phyloP scores from a whole-genome alignment of 64 coral and sea anemone species.

The Platygyra sinensis region DNA sequence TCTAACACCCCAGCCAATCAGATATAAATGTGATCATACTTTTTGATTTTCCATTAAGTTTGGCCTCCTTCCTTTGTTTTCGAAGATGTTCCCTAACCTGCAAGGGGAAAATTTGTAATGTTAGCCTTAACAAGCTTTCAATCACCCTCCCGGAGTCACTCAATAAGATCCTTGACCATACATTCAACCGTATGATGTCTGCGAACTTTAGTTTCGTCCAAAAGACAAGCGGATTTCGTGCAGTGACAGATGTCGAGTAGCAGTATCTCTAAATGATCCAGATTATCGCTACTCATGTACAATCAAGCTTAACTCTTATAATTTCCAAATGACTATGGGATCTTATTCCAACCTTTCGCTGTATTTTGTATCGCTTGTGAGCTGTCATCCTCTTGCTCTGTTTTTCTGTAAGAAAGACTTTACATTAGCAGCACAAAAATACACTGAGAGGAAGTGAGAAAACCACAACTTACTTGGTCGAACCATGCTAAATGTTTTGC shows the following conservation, averaged over 20 bases:
- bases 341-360: no score
- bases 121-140: no score
- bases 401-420: background rate
- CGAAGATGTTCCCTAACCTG: constrained; percentile 79
- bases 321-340: no score
- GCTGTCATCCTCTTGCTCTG: constrained; percentile 14
- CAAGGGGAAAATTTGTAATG: background rate
- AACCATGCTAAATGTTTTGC: background rate
- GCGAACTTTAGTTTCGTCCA: background rate
- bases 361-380: constrained; percentile 17
- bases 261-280: no score
- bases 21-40: constrained; percentile 27
- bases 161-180: no score
- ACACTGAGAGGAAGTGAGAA: background rate
- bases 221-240: background rate
- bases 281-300: no score
- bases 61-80: constrained; percentile 33
- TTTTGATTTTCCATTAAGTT: no score
- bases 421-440: background rate
- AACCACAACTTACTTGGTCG: constrained; percentile 4
- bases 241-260: background rate
- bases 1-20: no score
- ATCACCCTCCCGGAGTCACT: no score
- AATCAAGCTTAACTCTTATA: no score
- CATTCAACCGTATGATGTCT: no score